phyloP scores from a whole-genome alignment of 2,797 vertebrate genomes.

The Steatocranus sp. region DNA sequence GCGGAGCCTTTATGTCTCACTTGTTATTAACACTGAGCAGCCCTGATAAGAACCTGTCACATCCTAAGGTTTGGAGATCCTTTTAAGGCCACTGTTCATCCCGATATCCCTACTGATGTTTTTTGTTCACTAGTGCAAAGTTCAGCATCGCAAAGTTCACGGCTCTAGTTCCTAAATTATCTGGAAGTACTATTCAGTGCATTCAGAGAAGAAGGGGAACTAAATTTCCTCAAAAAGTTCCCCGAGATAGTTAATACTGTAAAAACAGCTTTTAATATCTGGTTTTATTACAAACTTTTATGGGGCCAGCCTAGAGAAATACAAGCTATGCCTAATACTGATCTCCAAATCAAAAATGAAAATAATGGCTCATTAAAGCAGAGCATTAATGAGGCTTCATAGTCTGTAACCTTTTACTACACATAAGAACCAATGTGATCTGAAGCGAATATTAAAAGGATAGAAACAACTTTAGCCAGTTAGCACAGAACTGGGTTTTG shows the following conservation, averaged over 20 bases:
- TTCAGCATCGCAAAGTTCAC: neutral
- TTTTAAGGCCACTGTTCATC: neutral
- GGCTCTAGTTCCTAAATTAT: neutral
- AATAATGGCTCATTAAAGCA: neutral
- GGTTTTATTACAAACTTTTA: neutral
- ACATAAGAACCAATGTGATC: neutral
- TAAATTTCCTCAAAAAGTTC: neutral
- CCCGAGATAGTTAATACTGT: neutral
- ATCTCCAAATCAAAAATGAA: neutral
- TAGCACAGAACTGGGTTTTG: neutral
- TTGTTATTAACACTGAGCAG: neutral
- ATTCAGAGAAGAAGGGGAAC: neutral
- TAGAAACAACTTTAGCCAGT: neutral
- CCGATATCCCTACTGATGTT: neutral
- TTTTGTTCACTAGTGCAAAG: neutral
- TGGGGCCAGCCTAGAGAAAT: neutral
- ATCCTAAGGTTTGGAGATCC: neutral
- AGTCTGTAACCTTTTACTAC: neutral
- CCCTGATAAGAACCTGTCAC: neutral
- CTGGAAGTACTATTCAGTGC: neutral
- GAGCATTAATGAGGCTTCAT: neutral
- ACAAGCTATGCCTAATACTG: neutral
- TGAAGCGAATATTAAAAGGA: neutral
- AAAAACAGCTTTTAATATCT: neutral
- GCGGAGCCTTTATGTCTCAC: neutral